Percentiles rank a stretch among this genome's conserved stretches.
These are phyloP conservation scores for Callionymus lyra DNA, from an alignment of 2,113 vertebrate species.

Conservation along the genomic window DNA sequence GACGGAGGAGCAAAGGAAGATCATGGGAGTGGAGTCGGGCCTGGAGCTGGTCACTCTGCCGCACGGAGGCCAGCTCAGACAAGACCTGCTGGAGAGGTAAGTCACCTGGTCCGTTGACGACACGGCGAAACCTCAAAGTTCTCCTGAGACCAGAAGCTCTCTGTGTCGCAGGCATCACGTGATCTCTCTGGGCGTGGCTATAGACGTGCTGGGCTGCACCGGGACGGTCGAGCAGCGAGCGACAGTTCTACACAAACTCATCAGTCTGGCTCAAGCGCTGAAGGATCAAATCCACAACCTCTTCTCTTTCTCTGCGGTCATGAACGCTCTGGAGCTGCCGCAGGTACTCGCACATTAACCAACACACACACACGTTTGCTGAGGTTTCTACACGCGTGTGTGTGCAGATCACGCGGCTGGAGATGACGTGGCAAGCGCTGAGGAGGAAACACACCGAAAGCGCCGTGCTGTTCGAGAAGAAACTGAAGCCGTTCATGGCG, in stretches of 20 bases:
- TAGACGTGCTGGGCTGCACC: slow-evolving; percentile 79
- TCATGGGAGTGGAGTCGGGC: slow-evolving; percentile 78
- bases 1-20: slow-evolving; percentile 62
- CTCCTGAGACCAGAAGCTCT: no score
- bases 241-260: slow-evolving; percentile 67
- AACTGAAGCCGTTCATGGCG: slow-evolving; percentile 76
- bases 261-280: slow-evolving; percentile 71
- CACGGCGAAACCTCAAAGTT: neutral
- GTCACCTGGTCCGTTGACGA: neutral
- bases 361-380: neutral
- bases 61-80: slow-evolving; percentile 73
- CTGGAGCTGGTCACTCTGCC: slow-evolving; percentile 80
- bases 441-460: slow-evolving; percentile 74
- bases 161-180: slow-evolving; percentile 66
- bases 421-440: slow-evolving; percentile 77
- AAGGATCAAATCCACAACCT: slow-evolving; percentile 67
- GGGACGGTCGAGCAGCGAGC: slow-evolving; percentile 71
- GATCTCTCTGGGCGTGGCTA: slow-evolving; percentile 69
- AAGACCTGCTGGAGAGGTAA: slow-evolving; percentile 80
- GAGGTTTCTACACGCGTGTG: no score
- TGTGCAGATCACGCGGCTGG: slow-evolving; percentile 69
- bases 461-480: slow-evolving; percentile 76
- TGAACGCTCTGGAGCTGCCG: slow-evolving; percentile 79
- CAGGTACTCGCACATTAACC: slow-evolving; percentile 58
- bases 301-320: slow-evolving; percentile 77